phyloP scores from a whole-genome alignment of 1,140 invertebrate species.

The Teleopsis dalmanni region DNA sequence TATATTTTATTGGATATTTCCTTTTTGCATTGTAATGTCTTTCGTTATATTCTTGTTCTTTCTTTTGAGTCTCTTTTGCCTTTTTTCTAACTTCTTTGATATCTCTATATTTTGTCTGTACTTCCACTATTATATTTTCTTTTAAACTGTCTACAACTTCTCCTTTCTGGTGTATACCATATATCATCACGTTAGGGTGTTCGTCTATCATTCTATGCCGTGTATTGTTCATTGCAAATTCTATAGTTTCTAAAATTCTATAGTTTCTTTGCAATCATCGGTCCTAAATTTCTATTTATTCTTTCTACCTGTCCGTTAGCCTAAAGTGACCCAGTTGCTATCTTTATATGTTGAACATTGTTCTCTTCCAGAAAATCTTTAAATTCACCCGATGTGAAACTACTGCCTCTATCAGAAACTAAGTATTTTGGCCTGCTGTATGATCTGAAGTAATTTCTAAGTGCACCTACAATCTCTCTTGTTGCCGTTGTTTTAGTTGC shows the following conservation, averaged over 20 bases:
- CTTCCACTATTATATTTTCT: too few species aligned
- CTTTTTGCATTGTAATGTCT: too few species aligned
- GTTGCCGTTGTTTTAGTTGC: not conserved
- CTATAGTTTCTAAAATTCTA: slow-evolving; percentile 12
- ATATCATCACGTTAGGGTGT: not conserved
- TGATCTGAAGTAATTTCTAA: not conserved
- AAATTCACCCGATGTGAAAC: not conserved
- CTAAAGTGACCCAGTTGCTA: not conserved
- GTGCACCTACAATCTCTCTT: not conserved
- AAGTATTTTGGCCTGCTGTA: not conserved
- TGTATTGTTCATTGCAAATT: slow-evolving; percentile 7
- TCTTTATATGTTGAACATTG: not conserved
- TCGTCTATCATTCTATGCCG: not conserved
- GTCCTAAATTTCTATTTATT: not conserved
- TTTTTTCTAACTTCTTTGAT: too few species aligned
- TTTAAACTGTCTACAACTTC: slow-evolving; percentile 18
- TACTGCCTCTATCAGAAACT: not conserved
- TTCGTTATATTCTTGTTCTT: too few species aligned
- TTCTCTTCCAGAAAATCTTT: not conserved
- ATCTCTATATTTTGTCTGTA: too few species aligned
- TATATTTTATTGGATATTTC: too few species aligned
- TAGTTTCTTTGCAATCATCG: slow-evolving; percentile 3
- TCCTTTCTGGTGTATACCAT: slow-evolving; percentile 5
- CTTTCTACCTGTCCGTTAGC: slow-evolving; percentile 2
- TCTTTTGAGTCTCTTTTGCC: too few species aligned